Evolutionary conservation across 2,113 vertebrate species (phyloP).

Genomic region (Toxotes chatareus): DNA sequence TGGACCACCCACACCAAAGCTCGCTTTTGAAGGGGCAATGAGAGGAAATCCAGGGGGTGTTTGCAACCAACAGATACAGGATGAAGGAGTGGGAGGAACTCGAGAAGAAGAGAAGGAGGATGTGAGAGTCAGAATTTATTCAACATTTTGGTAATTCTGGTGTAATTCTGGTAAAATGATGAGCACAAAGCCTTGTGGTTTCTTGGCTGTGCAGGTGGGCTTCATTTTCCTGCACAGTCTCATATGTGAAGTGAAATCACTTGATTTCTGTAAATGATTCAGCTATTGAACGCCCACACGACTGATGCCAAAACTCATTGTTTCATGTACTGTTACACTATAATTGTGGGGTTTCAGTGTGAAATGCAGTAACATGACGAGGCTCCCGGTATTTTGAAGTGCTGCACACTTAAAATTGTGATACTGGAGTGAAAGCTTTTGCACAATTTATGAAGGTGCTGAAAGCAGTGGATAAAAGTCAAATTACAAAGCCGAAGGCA

Average conservation of each 20-base stretch:
- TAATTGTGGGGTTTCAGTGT: not conserved
- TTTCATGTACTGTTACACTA: not conserved
- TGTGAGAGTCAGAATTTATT: constrained; percentile 53
- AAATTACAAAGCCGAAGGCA: not conserved
- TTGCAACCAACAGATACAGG: constrained; percentile 60
- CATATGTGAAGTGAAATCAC: constrained; percentile 21
- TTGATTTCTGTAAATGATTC: constrained; percentile 53
- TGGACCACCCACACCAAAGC: constrained; percentile 62
- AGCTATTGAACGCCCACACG: constrained; percentile 28
- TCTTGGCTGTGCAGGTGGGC: constrained; percentile 24
- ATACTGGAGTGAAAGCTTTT: not conserved
- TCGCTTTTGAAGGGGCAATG: constrained; percentile 50
- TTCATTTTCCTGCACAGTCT: constrained; percentile 36
- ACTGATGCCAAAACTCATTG: constrained; percentile 12
- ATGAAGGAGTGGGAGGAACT: constrained; percentile 51
- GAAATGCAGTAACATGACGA: not conserved
- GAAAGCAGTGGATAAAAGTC: constrained; percentile 11
- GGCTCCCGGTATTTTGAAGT: not conserved
- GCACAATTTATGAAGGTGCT: not conserved
- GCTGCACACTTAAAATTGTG: not conserved
- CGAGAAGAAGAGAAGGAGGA: constrained; percentile 46
- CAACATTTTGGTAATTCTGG: constrained; percentile 50
- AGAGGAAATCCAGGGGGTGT: constrained; percentile 68
- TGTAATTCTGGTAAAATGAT: constrained; percentile 54
- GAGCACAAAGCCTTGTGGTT: constrained; percentile 43